Base-by-base conservation (phyloP, 2,888 invertebrate genomes). In the Acleris cristana region DNA sequence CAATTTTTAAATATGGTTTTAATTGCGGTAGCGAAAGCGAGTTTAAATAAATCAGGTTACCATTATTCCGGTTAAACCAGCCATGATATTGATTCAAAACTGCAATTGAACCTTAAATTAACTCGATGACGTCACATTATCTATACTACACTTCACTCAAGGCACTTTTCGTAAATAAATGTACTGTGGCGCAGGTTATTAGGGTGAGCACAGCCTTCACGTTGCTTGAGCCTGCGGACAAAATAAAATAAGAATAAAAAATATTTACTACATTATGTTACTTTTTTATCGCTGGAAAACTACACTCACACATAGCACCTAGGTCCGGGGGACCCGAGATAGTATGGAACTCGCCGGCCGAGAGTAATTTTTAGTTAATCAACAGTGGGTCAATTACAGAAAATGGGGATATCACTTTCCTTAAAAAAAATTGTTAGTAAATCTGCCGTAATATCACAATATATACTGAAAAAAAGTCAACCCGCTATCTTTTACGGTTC, bases 151-250 rank as follows among this genome's bases (percentile, higher is more conserved):
- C 81, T 81, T 87, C 83, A 82, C 84, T 84, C 85, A 91, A 92
- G 90, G 91, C 91, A 91, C 91, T 88, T 86, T 89, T 89, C 85
- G 85, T 88, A 79, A 90, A 86, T 81, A 87, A 84, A 79, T 88
- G 86, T 78, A 87, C 75, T 77, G 78, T 76, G 65, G 85, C 72
- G 74, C 82, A 83, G 52, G 76, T 68, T 7, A 76, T 73, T 23
- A 83, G 64, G 66, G 81, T 73, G 73, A 85, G 74, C 69, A 74
- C 76, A 19, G 78, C 62, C 40, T 73, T 73, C 26, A 72, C 74
- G 68, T 80, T 74, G 70, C 77, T 81, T 53, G 87, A 83, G 74
- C 90, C 92, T 92, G 88, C 0, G 77, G 69, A 82, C 82, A 84
- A 72, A 45, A 21, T 30, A 26, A 7, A 45, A 30, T 18, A 59